phyloP scores from a whole-genome alignment of 2,113 vertebrate genomes.

The Sorex araneus region DNA sequence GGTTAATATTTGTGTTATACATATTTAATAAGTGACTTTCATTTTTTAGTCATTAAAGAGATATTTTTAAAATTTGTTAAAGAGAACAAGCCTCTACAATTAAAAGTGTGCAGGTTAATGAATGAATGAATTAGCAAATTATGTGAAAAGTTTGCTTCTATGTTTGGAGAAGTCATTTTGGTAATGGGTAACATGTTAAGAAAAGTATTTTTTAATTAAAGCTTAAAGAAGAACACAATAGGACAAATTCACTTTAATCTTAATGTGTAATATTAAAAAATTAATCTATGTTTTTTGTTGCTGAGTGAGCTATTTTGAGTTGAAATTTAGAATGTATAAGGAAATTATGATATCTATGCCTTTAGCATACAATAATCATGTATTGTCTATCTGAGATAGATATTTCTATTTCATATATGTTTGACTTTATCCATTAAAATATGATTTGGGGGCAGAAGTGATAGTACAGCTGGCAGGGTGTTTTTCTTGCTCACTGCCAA shows the following conservation, averaged over 20 bases:
- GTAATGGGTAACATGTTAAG: background rate
- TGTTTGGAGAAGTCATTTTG: background rate
- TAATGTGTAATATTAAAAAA: background rate
- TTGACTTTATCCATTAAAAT: too few species aligned
- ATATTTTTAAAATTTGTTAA: background rate
- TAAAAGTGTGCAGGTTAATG: too few species aligned
- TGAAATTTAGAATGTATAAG: background rate
- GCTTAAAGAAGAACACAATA: background rate
- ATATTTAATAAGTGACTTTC: too few species aligned
- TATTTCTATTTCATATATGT: background rate
- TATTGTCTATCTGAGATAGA: too few species aligned
- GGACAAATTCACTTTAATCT: background rate
- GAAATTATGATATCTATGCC: background rate
- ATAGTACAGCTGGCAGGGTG: too few species aligned
- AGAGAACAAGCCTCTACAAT: too few species aligned
- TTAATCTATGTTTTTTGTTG: background rate
- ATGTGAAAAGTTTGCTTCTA: background rate
- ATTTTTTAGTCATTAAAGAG: background rate
- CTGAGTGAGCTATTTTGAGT: background rate
- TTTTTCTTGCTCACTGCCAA: too few species aligned
- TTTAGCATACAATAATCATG: background rate
- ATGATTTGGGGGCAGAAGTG: too few species aligned
- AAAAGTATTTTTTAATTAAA: background rate
- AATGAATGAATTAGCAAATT: background rate
- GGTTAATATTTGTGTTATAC: too few species aligned